phyloP scores from a whole-genome alignment of 2,888 invertebrate genomes.

The Heliconius charithonia region DNA sequence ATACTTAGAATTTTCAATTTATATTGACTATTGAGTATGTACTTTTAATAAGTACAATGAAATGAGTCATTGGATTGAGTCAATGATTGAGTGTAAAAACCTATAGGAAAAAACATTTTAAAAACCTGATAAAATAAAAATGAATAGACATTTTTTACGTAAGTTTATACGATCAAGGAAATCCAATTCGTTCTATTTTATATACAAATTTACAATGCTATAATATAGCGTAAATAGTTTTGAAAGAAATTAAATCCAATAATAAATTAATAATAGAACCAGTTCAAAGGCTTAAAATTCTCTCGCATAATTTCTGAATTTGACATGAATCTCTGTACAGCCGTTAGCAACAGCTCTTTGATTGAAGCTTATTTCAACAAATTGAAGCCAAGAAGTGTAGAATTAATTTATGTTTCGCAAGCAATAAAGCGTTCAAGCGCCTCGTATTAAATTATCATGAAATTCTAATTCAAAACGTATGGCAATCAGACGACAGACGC shows the following conservation, averaged over 20 bases:
- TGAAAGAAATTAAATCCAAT: background rate
- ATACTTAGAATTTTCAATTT: background rate
- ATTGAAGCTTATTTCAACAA: conserved; percentile 42
- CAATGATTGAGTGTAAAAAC: too few species aligned
- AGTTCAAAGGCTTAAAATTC: background rate
- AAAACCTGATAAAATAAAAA: too few species aligned
- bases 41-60: too few species aligned
- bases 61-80: too few species aligned
- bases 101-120: background rate
- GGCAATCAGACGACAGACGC: conserved; percentile 62
- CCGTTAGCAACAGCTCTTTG: conserved; percentile 12
- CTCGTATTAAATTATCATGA: conserved; percentile 66
- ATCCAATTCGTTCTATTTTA: background rate
- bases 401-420: conserved; percentile 60
- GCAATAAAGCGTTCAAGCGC: conserved; percentile 57
- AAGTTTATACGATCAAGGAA: background rate
- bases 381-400: conserved; percentile 47
- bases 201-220: background rate
- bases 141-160: background rate
- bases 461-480: conserved; percentile 62
- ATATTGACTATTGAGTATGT: background rate
- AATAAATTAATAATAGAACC: conserved; percentile 2
- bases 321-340: conserved; percentile 4
- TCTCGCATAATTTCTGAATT: background rate
- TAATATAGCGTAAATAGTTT: background rate